Conservation (phyloP, 2,888 invertebrate species). For the Cerastoderma edule region DNA sequence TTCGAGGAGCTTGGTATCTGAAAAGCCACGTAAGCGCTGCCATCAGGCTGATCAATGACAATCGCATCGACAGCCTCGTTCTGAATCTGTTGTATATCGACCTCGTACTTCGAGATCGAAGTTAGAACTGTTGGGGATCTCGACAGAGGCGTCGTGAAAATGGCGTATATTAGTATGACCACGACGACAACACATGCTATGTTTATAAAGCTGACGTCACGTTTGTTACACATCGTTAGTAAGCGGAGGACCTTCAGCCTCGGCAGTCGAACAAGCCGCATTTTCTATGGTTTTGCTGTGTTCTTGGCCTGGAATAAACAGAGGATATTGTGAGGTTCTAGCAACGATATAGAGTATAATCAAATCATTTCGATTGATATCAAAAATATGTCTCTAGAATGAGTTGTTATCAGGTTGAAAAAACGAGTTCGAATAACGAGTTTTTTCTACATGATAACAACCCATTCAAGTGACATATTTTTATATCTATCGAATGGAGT, state of each 20-base stretch:
- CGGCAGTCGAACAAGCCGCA: neutral
- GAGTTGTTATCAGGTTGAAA: too few species aligned
- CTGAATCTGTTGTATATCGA: conserved; percentile 8
- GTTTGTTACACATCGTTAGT: neutral
- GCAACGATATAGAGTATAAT: too few species aligned
- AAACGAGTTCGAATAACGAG: too few species aligned
- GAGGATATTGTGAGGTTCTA: neutral
- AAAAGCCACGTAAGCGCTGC: conserved; percentile 23
- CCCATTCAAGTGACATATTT: too few species aligned
- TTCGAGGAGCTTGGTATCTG: conserved; percentile 15
- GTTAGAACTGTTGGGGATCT: conserved; percentile 9
- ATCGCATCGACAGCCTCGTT: conserved; percentile 23
- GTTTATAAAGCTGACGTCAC: conserved; percentile 13
- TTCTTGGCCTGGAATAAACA: conserved; percentile 2
- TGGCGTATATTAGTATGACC: neutral
- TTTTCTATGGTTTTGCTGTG: neutral
- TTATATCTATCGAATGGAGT: too few species aligned
- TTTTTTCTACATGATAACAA: too few species aligned
- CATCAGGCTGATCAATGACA: conserved; percentile 21
- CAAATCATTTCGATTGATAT: too few species aligned
- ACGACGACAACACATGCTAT: conserved; percentile 1
- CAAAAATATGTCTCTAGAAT: too few species aligned
- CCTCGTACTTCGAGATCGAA: conserved; percentile 9
- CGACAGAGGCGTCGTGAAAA: neutral
- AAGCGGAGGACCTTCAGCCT: neutral